Conservation (phyloP, 2,113 vertebrate species). For the Sander lucioperca region DNA sequence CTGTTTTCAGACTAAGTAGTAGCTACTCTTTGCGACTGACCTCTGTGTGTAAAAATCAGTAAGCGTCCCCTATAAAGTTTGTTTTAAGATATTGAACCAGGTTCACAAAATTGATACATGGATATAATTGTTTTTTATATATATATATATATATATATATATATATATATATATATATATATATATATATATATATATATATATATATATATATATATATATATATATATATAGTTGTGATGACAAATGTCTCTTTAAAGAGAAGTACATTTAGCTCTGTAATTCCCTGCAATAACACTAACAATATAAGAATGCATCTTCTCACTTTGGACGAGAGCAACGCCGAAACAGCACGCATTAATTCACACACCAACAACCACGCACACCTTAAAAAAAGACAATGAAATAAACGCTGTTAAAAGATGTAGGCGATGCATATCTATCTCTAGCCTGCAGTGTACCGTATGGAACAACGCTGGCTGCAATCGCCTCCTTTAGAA, state of each 20-base stretch:
- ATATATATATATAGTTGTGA: too few species aligned
- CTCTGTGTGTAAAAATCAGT: too few species aligned
- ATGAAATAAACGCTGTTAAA: neutral
- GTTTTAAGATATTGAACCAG: neutral
- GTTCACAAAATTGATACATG: too few species aligned
- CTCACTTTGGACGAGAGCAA: neutral
- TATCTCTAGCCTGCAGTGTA: neutral
- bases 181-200: too few species aligned
- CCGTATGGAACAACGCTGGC: neutral
- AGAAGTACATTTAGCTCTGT: too few species aligned
- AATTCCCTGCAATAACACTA: neutral
- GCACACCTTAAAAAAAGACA: neutral
- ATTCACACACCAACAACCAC: neutral
- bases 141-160: too few species aligned
- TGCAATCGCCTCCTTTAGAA: fast-evolving
- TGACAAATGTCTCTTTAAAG: neutral
- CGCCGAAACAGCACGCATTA: neutral
- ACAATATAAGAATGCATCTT: neutral
- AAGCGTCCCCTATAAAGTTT: neutral
- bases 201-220: too few species aligned
- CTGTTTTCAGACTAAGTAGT: neutral
- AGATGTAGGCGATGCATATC: neutral
- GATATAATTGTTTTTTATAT: too few species aligned
- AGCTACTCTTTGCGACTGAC: neutral
- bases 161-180: too few species aligned